Percentiles rank a stretch among this genome's conserved stretches.
Evolutionary conservation across 2,888 invertebrate genomes (phyloP).

Genomic region (Notodonta dromedarius): DNA sequence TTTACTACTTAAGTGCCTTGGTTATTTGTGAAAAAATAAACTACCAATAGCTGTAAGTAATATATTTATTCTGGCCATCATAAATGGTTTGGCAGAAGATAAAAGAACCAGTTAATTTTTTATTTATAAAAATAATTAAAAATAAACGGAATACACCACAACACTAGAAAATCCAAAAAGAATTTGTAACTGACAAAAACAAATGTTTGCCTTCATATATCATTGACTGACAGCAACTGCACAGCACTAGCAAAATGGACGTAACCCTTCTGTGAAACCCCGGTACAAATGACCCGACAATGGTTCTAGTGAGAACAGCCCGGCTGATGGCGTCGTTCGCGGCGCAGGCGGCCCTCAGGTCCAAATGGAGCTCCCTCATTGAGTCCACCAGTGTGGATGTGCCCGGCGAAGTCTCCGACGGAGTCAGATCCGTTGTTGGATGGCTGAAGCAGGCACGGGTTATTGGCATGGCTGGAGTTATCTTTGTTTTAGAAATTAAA

Average conservation of each 20-base stretch:
- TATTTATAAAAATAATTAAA: background rate
- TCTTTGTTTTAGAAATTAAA: background rate
- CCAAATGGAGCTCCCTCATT: constrained; percentile 89
- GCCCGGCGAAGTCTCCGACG: constrained; percentile 86
- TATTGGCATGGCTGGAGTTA: background rate
- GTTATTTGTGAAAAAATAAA: too few relatives aligned
- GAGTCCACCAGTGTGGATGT: constrained; percentile 88
- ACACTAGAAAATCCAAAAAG: background rate
- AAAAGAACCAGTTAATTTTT: too few relatives aligned
- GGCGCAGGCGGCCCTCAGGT: constrained; percentile 88
- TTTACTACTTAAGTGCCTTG: too few relatives aligned
- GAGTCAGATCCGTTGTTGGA: constrained; percentile 91
- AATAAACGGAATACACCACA: background rate
- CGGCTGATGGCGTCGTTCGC: constrained; percentile 87
- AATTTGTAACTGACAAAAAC: background rate
- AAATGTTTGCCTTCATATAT: background rate
- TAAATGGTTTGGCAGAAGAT: too few relatives aligned
- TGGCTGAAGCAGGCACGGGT: constrained; percentile 91
- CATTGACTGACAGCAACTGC: background rate
- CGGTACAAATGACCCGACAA: constrained; percentile 34
- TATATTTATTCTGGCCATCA: too few relatives aligned
- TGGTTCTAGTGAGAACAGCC: constrained; percentile 68
- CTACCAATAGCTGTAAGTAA: too few relatives aligned
- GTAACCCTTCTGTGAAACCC: background rate
- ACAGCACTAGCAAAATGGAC: constrained; percentile 2